Evolutionary conservation across 2,797 vertebrate species (phyloP).

Genomic region (Spinibarbus caldwelli): DNA sequence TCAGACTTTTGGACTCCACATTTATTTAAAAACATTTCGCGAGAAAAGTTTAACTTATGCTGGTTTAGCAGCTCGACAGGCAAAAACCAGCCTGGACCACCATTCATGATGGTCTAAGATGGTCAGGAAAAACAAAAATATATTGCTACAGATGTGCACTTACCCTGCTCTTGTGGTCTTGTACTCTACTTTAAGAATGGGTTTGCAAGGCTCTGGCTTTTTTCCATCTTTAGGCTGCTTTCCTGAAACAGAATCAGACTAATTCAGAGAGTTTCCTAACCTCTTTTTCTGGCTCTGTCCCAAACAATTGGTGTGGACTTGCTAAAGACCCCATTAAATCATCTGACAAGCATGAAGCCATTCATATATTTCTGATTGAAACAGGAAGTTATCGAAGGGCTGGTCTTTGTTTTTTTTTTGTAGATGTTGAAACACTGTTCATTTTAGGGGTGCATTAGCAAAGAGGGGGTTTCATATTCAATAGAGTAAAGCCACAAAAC

Average conservation of each 20-base stretch:
- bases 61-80: neutral
- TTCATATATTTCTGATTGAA: neutral
- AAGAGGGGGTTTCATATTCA: neutral
- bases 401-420: neutral
- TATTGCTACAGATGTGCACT: conserved; percentile 54
- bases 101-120: neutral
- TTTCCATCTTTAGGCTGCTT: conserved; percentile 99
- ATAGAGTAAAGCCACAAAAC: no score
- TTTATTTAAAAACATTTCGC: neutral
- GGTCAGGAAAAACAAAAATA: neutral
- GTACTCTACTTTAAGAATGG: conserved; percentile 99
- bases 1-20: neutral
- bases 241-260: conserved; percentile 82
- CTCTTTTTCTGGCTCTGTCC: neutral
- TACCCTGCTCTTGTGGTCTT: conserved; percentile 96
- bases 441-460: neutral
- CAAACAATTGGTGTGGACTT: neutral
- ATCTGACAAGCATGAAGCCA: neutral
- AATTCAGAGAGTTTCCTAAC: conserved; percentile 11
- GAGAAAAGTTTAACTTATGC: neutral
- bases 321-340: neutral
- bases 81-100: neutral
- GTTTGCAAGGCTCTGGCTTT: conserved; percentile 99
- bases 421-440: neutral
- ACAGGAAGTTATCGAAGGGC: neutral